Percentiles rank a stretch among this genome's conserved stretches.
These are phyloP conservation scores for Mus caroli DNA, from an alignment of 2,797 vertebrate species.

Conservation along the genomic window DNA sequence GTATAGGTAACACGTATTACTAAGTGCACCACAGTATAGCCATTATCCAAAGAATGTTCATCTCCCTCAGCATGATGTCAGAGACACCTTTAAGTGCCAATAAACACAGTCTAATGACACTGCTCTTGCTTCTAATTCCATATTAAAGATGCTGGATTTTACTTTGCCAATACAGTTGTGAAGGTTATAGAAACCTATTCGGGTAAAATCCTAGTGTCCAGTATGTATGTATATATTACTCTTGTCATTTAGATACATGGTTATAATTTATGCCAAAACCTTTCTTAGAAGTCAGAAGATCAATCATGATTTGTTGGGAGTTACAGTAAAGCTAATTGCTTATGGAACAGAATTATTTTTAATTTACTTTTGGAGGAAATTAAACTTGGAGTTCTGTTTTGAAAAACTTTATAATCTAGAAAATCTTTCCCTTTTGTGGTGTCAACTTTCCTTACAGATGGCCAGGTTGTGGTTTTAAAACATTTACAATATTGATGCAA, in stretches of 20 bases:
- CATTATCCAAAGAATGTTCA: not conserved
- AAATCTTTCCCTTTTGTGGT: slow-evolving; percentile 37
- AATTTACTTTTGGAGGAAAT: not conserved
- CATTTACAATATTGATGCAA: not conserved
- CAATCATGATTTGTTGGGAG: not conserved
- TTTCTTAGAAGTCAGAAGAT: slow-evolving; percentile 44
- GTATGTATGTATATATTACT: slow-evolving; percentile 2
- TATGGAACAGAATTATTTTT: slow-evolving; percentile 31
- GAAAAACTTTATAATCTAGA: not conserved
- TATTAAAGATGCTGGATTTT: slow-evolving; percentile 29
- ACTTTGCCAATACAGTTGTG: not conserved
- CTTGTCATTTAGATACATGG: slow-evolving; percentile 29
- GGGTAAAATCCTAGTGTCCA: slow-evolving; percentile 26
- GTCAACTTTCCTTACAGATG: slow-evolving; percentile 51
- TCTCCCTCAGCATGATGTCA: not conserved
- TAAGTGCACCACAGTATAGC: not conserved
- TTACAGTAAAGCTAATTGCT: slow-evolving; percentile 38
- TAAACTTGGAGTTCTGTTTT: slow-evolving; percentile 23
- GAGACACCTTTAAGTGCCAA: not conserved
- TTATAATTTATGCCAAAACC: not conserved
- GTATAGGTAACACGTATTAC: not conserved
- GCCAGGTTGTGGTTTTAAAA: slow-evolving; percentile 22
- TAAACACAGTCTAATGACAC: not conserved
- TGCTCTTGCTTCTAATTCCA: slow-evolving; percentile 20
- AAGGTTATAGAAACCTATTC: slow-evolving; percentile 22